Percentiles rank a stretch among this genome's conserved stretches.
Evolutionary conservation across 2,888 invertebrate species (phyloP).

Genomic region (Polyommatus icarus): DNA sequence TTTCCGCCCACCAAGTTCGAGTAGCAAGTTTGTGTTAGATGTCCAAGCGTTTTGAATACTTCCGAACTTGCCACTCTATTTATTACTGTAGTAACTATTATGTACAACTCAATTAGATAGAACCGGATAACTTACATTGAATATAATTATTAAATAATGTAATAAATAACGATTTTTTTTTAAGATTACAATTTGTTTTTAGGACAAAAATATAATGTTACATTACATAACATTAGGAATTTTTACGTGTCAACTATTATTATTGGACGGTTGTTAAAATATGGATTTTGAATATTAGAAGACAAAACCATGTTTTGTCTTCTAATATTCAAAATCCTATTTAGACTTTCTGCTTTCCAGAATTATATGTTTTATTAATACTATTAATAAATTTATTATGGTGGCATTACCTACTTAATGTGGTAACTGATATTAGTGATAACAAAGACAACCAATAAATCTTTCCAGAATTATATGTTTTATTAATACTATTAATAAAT

Average conservation of each 20-base stretch:
- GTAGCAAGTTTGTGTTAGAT: constrained; percentile 20
- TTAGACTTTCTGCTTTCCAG: background rate
- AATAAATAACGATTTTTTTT: too few species aligned
- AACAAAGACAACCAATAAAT: too few species aligned
- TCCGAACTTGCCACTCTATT: background rate
- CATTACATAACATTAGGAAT: too few species aligned
- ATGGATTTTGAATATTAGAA: background rate
- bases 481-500: background rate
- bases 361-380: background rate
- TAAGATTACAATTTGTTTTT: too few species aligned
- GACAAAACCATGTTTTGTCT: too few species aligned
- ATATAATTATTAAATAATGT: background rate
- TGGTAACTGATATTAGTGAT: background rate
- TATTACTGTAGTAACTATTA: background rate
- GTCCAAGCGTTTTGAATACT: constrained; percentile 28
- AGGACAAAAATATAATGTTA: too few species aligned
- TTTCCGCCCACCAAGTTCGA: constrained; percentile 25
- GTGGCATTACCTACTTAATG: background rate
- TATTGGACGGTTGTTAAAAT: background rate
- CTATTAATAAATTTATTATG: background rate
- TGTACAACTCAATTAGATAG: background rate
- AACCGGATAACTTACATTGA: background rate
- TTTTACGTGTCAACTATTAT: too few species aligned
- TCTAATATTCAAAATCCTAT: too few species aligned
- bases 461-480: background rate